Evolutionary conservation across 2,797 vertebrate genomes (phyloP).

Genomic region (Ctenopoma kingsleyae): DNA sequence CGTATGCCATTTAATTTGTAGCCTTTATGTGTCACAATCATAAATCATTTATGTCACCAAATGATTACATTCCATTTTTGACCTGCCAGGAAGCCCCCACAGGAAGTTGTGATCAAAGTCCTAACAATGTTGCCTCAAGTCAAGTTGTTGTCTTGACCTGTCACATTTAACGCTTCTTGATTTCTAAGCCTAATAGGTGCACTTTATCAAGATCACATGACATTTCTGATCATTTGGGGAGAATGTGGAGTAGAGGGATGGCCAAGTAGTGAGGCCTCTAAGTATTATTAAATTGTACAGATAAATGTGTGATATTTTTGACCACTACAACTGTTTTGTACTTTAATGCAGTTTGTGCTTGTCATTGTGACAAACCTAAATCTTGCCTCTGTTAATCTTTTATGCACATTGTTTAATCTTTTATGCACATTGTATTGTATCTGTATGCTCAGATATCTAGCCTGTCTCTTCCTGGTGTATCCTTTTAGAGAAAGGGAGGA

Average conservation of each 20-base stretch:
- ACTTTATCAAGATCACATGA: constrained; percentile 84
- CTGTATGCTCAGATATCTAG: constrained; percentile 90
- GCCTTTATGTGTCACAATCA: constrained; percentile 43
- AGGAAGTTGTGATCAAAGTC: constrained; percentile 32
- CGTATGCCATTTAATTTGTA: constrained; percentile 72
- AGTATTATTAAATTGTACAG: constrained; percentile 90
- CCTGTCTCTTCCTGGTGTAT: constrained; percentile 85
- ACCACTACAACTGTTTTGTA: constrained; percentile 92
- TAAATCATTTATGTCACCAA: constrained; percentile 38
- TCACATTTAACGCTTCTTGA: constrained; percentile 71
- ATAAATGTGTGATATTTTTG: constrained; percentile 93
- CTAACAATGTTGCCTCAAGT: constrained; percentile 68
- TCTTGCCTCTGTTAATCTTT: constrained; percentile 88
- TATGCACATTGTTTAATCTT: constrained; percentile 88
- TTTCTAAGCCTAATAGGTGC: constrained; percentile 82
- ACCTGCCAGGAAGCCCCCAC: constrained; percentile 41
- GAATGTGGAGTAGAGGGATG: constrained; percentile 60
- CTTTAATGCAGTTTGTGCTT: constrained; percentile 90
- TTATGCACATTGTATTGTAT: constrained; percentile 90
- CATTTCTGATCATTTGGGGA: constrained; percentile 75
- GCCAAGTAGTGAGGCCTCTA: constrained; percentile 69
- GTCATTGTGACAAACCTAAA: constrained; percentile 88
- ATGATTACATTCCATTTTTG: constrained; percentile 80
- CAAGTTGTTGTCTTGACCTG: constrained; percentile 67
- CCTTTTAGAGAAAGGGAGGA: constrained; percentile 86